Conservation (phyloP, 2,888 invertebrate genomes). For the Melanotus villosus region DNA sequence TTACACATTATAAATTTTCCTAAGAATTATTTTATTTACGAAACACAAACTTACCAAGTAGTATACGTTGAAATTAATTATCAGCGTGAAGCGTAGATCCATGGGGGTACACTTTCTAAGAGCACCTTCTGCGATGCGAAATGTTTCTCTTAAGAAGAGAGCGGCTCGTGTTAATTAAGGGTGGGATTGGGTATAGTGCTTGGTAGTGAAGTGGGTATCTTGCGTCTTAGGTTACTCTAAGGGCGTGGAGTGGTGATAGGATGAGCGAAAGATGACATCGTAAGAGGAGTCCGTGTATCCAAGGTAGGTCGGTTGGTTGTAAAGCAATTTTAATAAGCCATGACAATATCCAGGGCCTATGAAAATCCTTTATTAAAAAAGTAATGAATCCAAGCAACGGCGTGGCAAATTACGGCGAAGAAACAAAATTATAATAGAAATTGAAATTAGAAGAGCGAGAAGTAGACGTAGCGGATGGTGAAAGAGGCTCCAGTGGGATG, state of each 20-base stretch:
- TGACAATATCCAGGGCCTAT: constrained; percentile 44
- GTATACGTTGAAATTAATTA: no score
- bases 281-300: constrained; percentile 23
- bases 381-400: constrained; percentile 48
- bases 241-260: constrained; percentile 5
- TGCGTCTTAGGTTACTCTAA: background rate
- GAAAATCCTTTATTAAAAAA: constrained; percentile 47
- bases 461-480: constrained; percentile 47
- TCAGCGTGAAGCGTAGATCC: no score
- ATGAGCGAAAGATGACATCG: constrained; percentile 12
- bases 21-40: no score
- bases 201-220: constrained; percentile 4
- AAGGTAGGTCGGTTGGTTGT: constrained; percentile 38
- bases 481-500: constrained; percentile 44
- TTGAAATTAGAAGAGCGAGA: constrained; percentile 51
- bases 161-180: background rate
- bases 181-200: background rate
- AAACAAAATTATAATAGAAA: constrained; percentile 52
- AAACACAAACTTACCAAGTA: no score
- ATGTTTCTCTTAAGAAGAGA: background rate
- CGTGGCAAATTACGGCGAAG: constrained; percentile 47
- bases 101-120: no score
- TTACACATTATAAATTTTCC: no score
- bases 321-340: constrained; percentile 44
- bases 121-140: background rate